Evolutionary conservation across 1,140 invertebrate species (phyloP), one percentile per base, ranked within the genome.

Genomic region (Ganaspis sp.): DNA sequence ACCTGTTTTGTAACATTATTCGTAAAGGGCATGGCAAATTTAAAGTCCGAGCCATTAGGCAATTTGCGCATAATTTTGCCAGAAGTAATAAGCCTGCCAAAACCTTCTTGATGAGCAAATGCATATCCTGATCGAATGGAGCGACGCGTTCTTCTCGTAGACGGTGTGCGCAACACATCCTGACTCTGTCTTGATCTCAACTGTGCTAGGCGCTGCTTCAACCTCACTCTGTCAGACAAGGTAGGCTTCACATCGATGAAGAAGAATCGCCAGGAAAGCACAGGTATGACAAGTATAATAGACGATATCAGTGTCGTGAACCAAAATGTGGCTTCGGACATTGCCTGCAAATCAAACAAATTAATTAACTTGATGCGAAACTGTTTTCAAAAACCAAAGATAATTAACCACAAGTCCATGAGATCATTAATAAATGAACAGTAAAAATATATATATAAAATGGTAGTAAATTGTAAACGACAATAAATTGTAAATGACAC

Each of bases 61-160:
- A 95, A 89, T 89, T 95, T 95, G 75, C 95, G 94, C 97, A 99
- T 99, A 83, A 99, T 98, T 91, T 98, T 98, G 45, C 99, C 99
- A 42, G 97, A 99, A 5, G 98, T 99, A 85, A 99, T 99, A 23
- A 99, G 94, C 9, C 98, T 94, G 45, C 98, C 99, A 92, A 99
- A 99, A 83, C 99, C 98, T 93, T 99, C 97, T 88, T 96, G 93
- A 92, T 99, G 99, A 37, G 99, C 97, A 92, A 99, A 99, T 1
- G 99, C 99, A 90, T 99, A 99, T 42, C 98, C 98, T 0, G 98
- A 99, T 15, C 98, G 95, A 53, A 99, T 93, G 4, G 97, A 99
- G 71, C 97, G 94, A 26, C 97, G 93, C 69, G 95, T 96, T 81
- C 97, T 93, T 75, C 97, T 93, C 0, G 97, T 95, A 11, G 97